Conservation (phyloP, 2,113 vertebrate genomes). For the Microcebus lehilahytsara region DNA sequence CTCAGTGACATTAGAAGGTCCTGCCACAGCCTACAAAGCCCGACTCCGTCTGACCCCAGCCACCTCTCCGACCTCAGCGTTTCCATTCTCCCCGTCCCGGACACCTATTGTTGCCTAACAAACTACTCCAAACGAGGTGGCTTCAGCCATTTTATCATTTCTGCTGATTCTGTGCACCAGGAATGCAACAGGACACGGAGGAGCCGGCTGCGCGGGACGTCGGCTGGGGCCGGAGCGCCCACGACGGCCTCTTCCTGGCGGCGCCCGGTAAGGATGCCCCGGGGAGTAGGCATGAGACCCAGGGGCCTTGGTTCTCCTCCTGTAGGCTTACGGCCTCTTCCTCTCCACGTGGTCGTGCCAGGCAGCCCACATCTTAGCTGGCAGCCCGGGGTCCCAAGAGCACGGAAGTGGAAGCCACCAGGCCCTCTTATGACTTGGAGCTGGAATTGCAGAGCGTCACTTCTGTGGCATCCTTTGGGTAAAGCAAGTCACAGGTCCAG, state of each 20-base stretch:
- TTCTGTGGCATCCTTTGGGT: background rate
- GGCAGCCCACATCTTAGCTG: fast-evolving
- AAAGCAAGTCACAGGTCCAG: background rate
- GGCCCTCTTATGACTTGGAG: background rate
- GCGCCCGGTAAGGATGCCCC: background rate
- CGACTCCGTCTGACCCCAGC: background rate
- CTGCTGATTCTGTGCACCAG: background rate
- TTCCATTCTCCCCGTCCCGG: background rate
- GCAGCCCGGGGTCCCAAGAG: background rate
- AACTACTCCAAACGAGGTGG: background rate
- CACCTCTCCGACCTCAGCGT: background rate
- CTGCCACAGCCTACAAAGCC: background rate
- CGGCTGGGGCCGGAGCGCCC: background rate
- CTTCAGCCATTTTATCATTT: background rate
- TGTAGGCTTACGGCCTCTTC: background rate
- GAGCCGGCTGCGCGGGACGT: background rate
- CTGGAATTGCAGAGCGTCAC: background rate
- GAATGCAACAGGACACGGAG: background rate
- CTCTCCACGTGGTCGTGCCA: background rate
- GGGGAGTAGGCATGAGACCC: background rate
- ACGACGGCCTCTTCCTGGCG: fast-evolving
- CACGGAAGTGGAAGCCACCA: background rate
- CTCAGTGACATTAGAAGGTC: too few relatives aligned
- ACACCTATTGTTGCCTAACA: background rate
- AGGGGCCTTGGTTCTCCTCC: background rate